These are phyloP conservation scores for Tenthredo scrophulariae DNA, from an alignment of 2,888 invertebrate species.

Conservation along the genomic window DNA sequence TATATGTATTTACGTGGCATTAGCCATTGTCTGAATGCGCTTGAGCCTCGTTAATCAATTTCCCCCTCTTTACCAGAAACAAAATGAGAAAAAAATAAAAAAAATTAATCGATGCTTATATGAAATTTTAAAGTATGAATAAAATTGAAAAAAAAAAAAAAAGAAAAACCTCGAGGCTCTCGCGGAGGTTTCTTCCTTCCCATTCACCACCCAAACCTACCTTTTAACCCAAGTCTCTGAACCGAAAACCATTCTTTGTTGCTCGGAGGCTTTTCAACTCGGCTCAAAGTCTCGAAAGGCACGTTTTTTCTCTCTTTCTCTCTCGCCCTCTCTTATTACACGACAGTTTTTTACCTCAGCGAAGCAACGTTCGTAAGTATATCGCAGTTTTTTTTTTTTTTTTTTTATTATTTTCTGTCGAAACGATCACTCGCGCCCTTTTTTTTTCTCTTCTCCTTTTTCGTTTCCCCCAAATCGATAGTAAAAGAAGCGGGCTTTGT, in stretches of 20 bases:
- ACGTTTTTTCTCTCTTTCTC: not conserved
- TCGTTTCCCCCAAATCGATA: not conserved
- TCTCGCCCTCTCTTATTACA: not conserved
- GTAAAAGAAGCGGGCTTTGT: not conserved
- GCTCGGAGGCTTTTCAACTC: slow-evolving; percentile 8
- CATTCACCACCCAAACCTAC: slow-evolving; percentile 37
- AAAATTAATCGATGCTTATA: slow-evolving; percentile 26
- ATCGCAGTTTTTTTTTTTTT: not conserved
- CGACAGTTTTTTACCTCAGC: slow-evolving; percentile 16
- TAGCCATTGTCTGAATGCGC: slow-evolving; percentile 30
- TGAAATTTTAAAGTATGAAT: not conserved
- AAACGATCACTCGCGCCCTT: not conserved
- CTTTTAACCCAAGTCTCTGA: slow-evolving; percentile 41
- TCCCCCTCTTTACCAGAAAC: not conserved
- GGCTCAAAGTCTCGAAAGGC: slow-evolving; percentile 41
- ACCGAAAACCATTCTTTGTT: slow-evolving; percentile 48
- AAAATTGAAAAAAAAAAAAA: not conserved
- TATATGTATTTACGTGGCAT: slow-evolving; percentile 29
- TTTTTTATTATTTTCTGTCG: not conserved
- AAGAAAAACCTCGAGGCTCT: slow-evolving; percentile 12
- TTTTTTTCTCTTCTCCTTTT: not conserved
- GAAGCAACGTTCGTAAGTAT: slow-evolving; percentile 15
- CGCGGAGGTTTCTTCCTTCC: slow-evolving; percentile 30
- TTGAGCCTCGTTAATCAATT: slow-evolving; percentile 18
- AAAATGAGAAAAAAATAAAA: not conserved